Conservation (phyloP, 2,888 invertebrate species). For the Pelosia muscerda region DNA sequence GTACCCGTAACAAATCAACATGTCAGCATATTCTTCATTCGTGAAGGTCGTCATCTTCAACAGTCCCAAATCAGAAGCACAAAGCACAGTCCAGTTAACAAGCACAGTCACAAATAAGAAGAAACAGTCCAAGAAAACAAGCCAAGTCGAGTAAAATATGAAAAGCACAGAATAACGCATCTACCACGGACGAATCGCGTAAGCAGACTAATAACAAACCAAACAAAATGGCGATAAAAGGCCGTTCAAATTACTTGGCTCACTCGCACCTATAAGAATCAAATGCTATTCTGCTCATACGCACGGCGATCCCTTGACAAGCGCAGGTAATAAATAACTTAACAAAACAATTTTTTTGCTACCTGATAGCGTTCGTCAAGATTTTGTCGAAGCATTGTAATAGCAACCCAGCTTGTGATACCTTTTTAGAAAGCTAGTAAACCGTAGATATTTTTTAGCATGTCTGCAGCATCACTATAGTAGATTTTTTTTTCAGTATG, state of each 20-base stretch:
- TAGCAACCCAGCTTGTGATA: too few species aligned
- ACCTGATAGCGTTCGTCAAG: background rate
- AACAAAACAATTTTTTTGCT: background rate
- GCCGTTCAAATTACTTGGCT: background rate
- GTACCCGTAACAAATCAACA: slow-evolving; percentile 39
- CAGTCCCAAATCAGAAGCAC: background rate
- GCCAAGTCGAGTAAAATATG: slow-evolving; percentile 16
- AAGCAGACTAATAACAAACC: slow-evolving; percentile 3
- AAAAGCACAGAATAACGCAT: slow-evolving; percentile 16
- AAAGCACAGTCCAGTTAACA: too few species aligned
- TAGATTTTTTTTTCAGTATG: too few species aligned
- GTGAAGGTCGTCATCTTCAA: slow-evolving; percentile 8
- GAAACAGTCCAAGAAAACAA: slow-evolving; percentile 18
- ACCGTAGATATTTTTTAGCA: too few species aligned
- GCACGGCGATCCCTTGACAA: slow-evolving; percentile 1
- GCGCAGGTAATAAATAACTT: slow-evolving; percentile 3
- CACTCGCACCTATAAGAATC: slow-evolving; percentile 5
- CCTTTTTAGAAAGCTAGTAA: too few species aligned
- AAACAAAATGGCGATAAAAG: background rate
- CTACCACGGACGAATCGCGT: slow-evolving; percentile 16
- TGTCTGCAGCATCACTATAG: too few species aligned
- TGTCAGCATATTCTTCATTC: slow-evolving; percentile 17
- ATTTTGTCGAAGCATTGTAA: too few species aligned
- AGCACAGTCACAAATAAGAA: background rate
- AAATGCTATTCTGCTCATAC: slow-evolving; percentile 2